Conservation (phyloP, 1,140 invertebrate species). For the Drosophila mauritiana region DNA sequence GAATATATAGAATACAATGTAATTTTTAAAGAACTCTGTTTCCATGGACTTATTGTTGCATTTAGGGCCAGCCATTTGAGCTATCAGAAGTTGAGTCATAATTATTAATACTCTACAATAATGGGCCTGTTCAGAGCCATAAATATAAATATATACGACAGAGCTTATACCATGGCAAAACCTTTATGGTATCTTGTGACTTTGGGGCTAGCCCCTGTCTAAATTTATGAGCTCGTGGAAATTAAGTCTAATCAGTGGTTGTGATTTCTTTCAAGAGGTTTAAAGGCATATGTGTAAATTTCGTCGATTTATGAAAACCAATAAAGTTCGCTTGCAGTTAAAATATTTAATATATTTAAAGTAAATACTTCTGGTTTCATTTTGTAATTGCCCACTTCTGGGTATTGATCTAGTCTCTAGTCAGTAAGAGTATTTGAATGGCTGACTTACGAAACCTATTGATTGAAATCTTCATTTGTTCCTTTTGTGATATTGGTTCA, state of each 20-base stretch:
- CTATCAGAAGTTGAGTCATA: conserved; percentile 35
- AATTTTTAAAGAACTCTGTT: neutral
- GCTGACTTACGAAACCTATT: neutral
- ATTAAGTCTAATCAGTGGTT: conserved; percentile 72
- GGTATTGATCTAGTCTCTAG: too few relatives aligned
- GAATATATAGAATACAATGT: neutral
- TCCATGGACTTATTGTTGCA: conserved; percentile 15
- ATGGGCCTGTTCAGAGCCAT: conserved; percentile 27
- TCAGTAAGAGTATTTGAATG: too few relatives aligned
- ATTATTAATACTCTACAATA: conserved; percentile 38
- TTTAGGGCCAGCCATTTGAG: conserved; percentile 5
- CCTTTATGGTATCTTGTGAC: conserved; percentile 41
- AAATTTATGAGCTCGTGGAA: conserved; percentile 63
- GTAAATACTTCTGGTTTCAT: too few relatives aligned
- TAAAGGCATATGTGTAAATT: neutral
- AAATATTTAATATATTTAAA: too few relatives aligned
- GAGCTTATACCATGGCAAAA: conserved; percentile 27
- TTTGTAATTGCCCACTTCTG: too few relatives aligned
- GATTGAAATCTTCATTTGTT: conserved; percentile 15
- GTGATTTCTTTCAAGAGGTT: conserved; percentile 54
- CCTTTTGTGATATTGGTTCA: conserved; percentile 23
- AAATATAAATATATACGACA: conserved; percentile 35
- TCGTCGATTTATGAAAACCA: neutral
- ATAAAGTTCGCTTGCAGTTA: too few relatives aligned
- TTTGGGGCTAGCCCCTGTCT: conserved; percentile 24